These are phyloP conservation scores for Picus viridis DNA, from an alignment of 2,797 vertebrate species.

Conservation along the genomic window DNA sequence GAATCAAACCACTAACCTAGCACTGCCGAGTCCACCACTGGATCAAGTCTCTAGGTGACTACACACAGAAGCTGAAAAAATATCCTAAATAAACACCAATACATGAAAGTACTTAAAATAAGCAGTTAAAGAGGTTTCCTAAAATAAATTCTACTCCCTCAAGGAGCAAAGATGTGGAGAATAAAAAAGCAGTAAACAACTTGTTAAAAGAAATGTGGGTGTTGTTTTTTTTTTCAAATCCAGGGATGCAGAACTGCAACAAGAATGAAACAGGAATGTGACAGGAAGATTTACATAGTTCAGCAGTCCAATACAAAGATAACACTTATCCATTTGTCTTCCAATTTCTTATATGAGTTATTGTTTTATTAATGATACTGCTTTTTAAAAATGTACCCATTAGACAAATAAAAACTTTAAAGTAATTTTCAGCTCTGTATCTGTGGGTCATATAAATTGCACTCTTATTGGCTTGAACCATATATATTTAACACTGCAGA, in stretches of 20 bases:
- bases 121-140: not conserved
- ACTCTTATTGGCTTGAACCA: not conserved
- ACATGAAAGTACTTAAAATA: not conserved
- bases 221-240: not conserved
- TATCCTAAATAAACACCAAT: not conserved
- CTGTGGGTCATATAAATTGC: not conserved
- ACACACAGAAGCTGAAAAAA: not conserved
- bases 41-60: no score
- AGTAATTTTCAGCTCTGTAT: not conserved
- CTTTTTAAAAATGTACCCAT: not conserved
- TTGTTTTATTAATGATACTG: not conserved
- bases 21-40: no score
- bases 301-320: not conserved
- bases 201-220: not conserved
- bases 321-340: not conserved
- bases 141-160: not conserved
- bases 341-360: not conserved
- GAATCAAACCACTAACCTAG: no score
- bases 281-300: not conserved
- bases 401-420: not conserved
- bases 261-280: not conserved
- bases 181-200: not conserved
- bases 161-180: not conserved
- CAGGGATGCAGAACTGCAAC: not conserved
- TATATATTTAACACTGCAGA: not conserved